Evolutionary conservation across 2,888 invertebrate genomes (phyloP), one percentile per base, ranked within the genome.

Genomic region (Drosophila nr. perissopoda): DNA sequence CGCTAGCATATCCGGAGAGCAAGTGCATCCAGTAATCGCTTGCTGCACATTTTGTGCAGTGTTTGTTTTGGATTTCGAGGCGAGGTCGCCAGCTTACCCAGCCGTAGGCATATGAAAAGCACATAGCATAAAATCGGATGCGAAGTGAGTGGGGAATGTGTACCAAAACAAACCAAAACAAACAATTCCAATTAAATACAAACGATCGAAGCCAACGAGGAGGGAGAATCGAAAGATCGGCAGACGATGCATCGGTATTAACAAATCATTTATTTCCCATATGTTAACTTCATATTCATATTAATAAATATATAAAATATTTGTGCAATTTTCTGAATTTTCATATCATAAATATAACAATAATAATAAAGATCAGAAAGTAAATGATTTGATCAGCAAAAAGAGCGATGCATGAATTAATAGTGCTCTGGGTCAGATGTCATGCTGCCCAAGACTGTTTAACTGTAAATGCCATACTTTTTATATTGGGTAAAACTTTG

Each of bases 31-130:
- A 62, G 72, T 34, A 27, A 40, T 21, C 40, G 21, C 31, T 48
- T 31, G 73, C 40, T 48, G 57, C 29, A 45, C 45, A 59, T 49
- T 40, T 38, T 53, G 40, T 21, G 60, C 33, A 40, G 33, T 51
- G 31, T 45, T 61, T 61, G 42, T 54, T 62, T 65, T 69, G 40
- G 49, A 36, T 74, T 58, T 64, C 11, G 42, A 18, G 48, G 56
- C 66, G 77, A 80, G 77, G 80, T 80, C 77, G 80, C 67, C 36
- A 60, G 16, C 42, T 10, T 10, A 29, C 60, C 52, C 21, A 68
- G 61, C 69, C 56, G 58, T 58, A 42, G 33, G n/a, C 51, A 45
- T 29, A 42, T 45, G 18, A 29, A 72, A 60, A 60, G 34, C 54
- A 54, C n/a, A 29, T 8, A 57, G 54, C 45, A 40, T 38, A 52